Base-by-base conservation (phyloP, 2,888 invertebrate species). In the Cremastinae sp. region DNA sequence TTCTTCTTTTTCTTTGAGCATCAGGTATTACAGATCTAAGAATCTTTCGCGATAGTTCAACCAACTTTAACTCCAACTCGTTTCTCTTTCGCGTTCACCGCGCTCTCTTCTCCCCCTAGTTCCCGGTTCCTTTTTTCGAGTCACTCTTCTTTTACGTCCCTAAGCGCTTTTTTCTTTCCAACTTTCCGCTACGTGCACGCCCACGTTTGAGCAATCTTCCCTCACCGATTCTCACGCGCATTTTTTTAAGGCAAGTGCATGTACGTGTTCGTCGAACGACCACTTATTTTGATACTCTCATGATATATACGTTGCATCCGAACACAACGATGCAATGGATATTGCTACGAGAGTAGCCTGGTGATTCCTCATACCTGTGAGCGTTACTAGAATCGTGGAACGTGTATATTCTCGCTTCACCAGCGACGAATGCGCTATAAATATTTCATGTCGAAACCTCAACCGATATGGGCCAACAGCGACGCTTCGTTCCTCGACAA, bases 371-470 rank as follows among this genome's bases (percentile, higher is more conserved):
- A 49, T n/a, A 12, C 49, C 39, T 47, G 45, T 61, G 47, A 45
- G 45, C 35, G 35, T 47, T 39, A 16, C 41, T 51, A 51, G 51
- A 22, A 64, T 20, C 10, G 20, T 9, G 39, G 18, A 39, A 28
- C 16, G 43, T 22, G 9, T 28, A 35, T 20, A 49, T 10, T 12
- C 37, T 22, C 28, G 45, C 64, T 56, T 56, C 41, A 22, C 74
- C 75, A 47, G 20, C 39, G 62, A 68, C 75, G 35, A 71, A 68
- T 62, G 66, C 56, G 39, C 66, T 58, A 75, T 75, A 71, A 75
- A 75, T 75, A 75, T 75, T 75, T 75, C 71, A 71, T 75, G 71
- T 72, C 75, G 71, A 75, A 75, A 71, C 66, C 61, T 56, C 71
- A 62, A 75, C 75, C 71, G 66, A 75, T 75, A 75, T 68, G 56